Percentiles rank a stretch among this genome's conserved stretches.
phyloP scores from a whole-genome alignment of 2,888 invertebrate genomes.

The Drosophila cracens region DNA sequence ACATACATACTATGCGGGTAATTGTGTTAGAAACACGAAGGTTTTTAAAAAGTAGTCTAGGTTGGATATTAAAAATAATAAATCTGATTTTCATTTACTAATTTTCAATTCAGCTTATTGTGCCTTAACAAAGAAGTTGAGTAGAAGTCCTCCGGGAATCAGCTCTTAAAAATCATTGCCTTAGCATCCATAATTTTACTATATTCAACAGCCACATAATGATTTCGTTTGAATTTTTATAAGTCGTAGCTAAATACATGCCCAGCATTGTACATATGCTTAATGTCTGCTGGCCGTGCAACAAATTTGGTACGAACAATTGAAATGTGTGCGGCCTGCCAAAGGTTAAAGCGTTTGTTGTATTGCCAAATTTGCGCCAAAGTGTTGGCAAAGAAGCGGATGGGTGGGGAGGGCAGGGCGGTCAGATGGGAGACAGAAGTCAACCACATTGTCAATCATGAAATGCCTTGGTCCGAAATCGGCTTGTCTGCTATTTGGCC shows the following conservation, averaged over 20 bases:
- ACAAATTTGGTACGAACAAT: slow-evolving; percentile 55
- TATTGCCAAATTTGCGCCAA: slow-evolving; percentile 67
- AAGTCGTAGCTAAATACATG: background rate
- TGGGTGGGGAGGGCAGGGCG: background rate
- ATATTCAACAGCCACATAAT: background rate
- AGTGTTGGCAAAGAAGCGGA: background rate
- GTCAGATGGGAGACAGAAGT: slow-evolving; percentile 6
- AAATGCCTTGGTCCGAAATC: slow-evolving; percentile 52
- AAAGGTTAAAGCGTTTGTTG: slow-evolving; percentile 77
- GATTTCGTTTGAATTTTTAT: background rate
- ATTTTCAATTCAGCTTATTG: background rate
- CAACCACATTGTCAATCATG: slow-evolving; percentile 79
- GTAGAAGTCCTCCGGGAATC: background rate
- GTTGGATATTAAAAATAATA: too few relatives aligned
- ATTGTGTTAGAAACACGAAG: background rate
- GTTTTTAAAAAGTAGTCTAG: too few relatives aligned
- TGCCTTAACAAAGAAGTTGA: background rate
- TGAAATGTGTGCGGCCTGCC: slow-evolving; percentile 76
- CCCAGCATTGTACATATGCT: slow-evolving; percentile 1
- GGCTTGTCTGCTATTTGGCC: slow-evolving; percentile 58
- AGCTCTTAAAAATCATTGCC: background rate
- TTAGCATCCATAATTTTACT: background rate
- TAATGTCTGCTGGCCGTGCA: slow-evolving; percentile 33
- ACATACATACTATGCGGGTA: background rate
- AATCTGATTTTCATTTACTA: too few relatives aligned